Evolutionary conservation across 1,140 invertebrate species (phyloP), one percentile per base, ranked within the genome.

Genomic region (Diorhabda carinulata): DNA sequence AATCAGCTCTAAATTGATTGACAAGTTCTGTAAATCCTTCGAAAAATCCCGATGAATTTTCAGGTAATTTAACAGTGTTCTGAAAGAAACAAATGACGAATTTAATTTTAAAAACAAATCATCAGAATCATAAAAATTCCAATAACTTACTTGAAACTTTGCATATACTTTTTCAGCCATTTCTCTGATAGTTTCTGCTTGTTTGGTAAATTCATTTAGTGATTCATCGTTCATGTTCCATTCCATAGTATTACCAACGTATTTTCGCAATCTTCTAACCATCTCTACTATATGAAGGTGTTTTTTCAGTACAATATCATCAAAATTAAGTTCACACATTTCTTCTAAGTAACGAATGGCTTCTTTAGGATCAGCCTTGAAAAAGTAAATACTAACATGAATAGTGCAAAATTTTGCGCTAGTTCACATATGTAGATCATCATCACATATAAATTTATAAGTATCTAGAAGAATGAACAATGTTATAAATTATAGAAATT

Each of bases 221-320:
- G 90, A 87, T 45, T 87, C 84, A 4, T 86, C 86, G 9, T 77
- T 84, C 63, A 92, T 80, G 70, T 89, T 88, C 92, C 92, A 93
- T 10, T 87, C 84, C 9, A 84, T 81, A 4, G 87, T 79, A 78
- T 93, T 93, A 40, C 92, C 92, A 52, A 93, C 86, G 79, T 92
- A 93, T 45, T 86, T 84, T 47, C 90, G 80, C 67, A 78, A 70
- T 52, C 88, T 86, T 73, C 89, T 90, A 43, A 92, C 84, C 2
- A 90, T 94, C 75, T 92, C 89, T 64, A 96, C 87, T 68, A 93
- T 87, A 66, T 90, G 87, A 0, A 93, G 90, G 83, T 96, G 91
- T 74, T 95, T 95, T 74, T 94, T 88, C 43, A 96, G 80, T 90
- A 95, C 93, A 3, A 95, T 76, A 25, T 89, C 86, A 69, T 88